Percentiles rank a stretch among this genome's conserved stretches.
Conservation (phyloP, 2,888 invertebrate species). For the Zaprionus lineosus region DNA sequence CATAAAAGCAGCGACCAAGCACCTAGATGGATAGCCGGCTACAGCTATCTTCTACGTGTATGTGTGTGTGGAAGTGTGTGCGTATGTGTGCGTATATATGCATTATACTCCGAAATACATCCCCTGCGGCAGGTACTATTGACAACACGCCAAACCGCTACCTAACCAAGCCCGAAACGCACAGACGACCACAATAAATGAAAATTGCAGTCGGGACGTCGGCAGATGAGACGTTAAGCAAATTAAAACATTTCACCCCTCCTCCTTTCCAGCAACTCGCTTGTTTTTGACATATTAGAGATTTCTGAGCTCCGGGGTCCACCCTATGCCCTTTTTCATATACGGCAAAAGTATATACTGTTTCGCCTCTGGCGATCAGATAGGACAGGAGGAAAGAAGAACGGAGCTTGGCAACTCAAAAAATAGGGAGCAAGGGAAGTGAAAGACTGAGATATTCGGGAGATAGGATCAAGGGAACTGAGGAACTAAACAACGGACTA, state of each 20-base stretch:
- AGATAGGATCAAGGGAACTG: too few species aligned
- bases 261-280: conserved; percentile 1
- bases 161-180: conserved; percentile 1
- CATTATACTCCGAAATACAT: too few species aligned
- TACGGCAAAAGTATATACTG: too few species aligned
- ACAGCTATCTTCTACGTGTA: not conserved
- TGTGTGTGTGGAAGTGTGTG: not conserved
- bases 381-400: too few species aligned
- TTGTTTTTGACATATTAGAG: conserved; percentile 73
- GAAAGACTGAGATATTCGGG: too few species aligned
- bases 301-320: conserved; percentile 49
- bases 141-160: conserved; percentile 28
- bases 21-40: conserved; percentile 28
- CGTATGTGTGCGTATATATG: not conserved
- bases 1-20: conserved; percentile 57
- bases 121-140: conserved; percentile 47
- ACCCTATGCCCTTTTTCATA: conserved; percentile 40
- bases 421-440: too few species aligned
- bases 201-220: conserved; percentile 30
- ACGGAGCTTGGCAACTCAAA: too few species aligned
- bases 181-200: conserved; percentile 58
- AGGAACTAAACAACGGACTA: conserved; percentile 40
- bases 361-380: too few species aligned
- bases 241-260: conserved; percentile 64
- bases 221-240: conserved; percentile 47